phyloP scores from a whole-genome alignment of 2,888 invertebrate species.

The Ethmia dodecea region DNA sequence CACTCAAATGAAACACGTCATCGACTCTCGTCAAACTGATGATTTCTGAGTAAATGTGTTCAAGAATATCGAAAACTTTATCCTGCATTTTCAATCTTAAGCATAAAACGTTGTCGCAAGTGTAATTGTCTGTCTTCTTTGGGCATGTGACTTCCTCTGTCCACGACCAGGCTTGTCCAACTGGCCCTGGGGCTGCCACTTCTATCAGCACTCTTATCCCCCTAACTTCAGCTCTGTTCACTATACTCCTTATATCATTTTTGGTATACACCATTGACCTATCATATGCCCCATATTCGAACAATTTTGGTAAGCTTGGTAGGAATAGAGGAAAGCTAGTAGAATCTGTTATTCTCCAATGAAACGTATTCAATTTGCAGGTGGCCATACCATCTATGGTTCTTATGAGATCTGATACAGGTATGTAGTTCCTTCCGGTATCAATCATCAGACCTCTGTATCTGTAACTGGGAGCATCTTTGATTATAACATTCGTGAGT shows the following conservation, averaged over 20 bases:
- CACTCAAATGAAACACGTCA: slow-evolving; percentile 89
- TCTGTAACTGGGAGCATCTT: slow-evolving; percentile 85
- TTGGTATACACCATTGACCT: slow-evolving; percentile 83
- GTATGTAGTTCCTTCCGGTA: slow-evolving; percentile 92
- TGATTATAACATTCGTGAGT: slow-evolving; percentile 77
- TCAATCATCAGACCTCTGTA: slow-evolving; percentile 94
- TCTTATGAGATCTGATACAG: slow-evolving; percentile 81
- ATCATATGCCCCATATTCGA: slow-evolving; percentile 88
- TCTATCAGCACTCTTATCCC: slow-evolving; percentile 92
- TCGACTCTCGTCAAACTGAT: slow-evolving; percentile 82
- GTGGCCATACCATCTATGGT: slow-evolving; percentile 91
- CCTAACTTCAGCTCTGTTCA: slow-evolving; percentile 84
- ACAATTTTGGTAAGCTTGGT: slow-evolving; percentile 82
- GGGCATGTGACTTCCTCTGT: slow-evolving; percentile 73
- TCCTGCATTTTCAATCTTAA: slow-evolving; percentile 85
- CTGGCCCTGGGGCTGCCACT: slow-evolving; percentile 91
- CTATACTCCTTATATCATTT: slow-evolving; percentile 82
- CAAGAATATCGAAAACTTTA: slow-evolving; percentile 81
- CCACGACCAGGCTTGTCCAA: slow-evolving; percentile 91
- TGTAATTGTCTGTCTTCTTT: slow-evolving; percentile 28
- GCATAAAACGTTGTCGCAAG: slow-evolving; percentile 86
- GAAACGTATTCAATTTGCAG: slow-evolving; percentile 92
- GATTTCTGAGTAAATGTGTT: slow-evolving; percentile 83
- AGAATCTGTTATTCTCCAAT: slow-evolving; percentile 93
- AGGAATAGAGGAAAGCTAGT: slow-evolving; percentile 92